A percentile compares a stretch with the other conserved stretches of the same genome.
Conservation (phyloP, 2,888 invertebrate genomes). For the Calameuta pallipes region DNA sequence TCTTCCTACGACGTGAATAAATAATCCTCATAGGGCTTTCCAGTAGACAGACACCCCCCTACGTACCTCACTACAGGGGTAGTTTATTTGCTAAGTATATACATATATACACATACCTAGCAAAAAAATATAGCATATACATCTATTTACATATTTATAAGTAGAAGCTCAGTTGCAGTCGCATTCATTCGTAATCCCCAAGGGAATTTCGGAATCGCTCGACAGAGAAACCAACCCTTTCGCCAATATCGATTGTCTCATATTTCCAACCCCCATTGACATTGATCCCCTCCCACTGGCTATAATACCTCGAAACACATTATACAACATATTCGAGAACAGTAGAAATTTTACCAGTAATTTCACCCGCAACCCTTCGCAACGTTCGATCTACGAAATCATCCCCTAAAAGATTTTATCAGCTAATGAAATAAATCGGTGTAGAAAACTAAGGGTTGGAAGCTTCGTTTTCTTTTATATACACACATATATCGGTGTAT, state of each 20-base stretch:
- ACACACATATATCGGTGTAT: no score
- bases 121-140: no score
- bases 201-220: not conserved
- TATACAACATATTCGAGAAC: not conserved
- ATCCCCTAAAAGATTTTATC: no score
- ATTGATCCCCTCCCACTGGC: no score
- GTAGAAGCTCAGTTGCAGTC: not conserved
- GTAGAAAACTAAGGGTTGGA: no score
- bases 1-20: slow-evolving; percentile 31
- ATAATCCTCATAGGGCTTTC: slow-evolving; percentile 30
- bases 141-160: not conserved
- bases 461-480: no score
- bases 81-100: not conserved
- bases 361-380: not conserved
- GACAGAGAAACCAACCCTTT: not conserved
- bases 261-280: not conserved
- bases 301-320: not conserved
- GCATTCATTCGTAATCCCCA: not conserved
- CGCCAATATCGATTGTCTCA: not conserved
- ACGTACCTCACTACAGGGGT: not conserved
- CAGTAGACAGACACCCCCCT: not conserved
- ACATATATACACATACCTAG: not conserved
- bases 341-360: not conserved
- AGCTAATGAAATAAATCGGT: no score
- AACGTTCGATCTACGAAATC: no score